Evolutionary conservation across 2,888 invertebrate genomes (phyloP), one percentile per base, ranked within the genome.

Genomic region (Hoplodrina ambigua): DNA sequence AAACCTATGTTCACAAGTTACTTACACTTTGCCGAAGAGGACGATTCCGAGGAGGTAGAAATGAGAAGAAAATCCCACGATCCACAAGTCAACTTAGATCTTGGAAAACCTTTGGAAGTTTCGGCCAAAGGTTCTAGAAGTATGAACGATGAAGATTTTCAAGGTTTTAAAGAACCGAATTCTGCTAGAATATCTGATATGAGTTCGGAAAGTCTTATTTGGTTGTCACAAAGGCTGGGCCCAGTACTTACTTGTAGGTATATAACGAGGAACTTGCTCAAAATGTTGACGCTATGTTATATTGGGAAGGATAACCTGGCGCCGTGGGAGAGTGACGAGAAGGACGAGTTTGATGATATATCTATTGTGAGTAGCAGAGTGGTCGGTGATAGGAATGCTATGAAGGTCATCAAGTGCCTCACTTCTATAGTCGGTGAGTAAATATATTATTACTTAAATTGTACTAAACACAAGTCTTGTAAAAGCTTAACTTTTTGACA

Each of bases 231-330:
- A 93, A 97, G 99, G 77, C 94, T 99, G 20, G 99, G 99, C 0
- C 99, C 99, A 0, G 98, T 99, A 58, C 96, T 99, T 33, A 99
- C 99, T 0, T 98, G 99, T 53, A 97, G 98, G 82, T 98, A 98
- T 94, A 96, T 99, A 41, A 98, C 99, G 0, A 97, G 98, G 72
- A 99, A 99, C 95, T 96, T 99, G 79, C 96, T 99, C 15, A 97
- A 99, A 87, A 99, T 99, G 98, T 94, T 99, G 64, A 98, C 99
- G 0, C 93, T 99, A 4, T 99, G 99, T 92, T 99, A 99, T 90
- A 97, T 98, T 30, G 98, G 98, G 0, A 97, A 97, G 86, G 98
- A 98, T 78, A 98, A 98, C 90, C 94, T 98, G 41, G 92, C 96
- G 54, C 94, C 96, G 0, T 90, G 94, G 75, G 96, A 96, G 1